These are phyloP conservation scores for Alcis repandata DNA, from an alignment of 2,888 invertebrate species.

Conservation along the genomic window DNA sequence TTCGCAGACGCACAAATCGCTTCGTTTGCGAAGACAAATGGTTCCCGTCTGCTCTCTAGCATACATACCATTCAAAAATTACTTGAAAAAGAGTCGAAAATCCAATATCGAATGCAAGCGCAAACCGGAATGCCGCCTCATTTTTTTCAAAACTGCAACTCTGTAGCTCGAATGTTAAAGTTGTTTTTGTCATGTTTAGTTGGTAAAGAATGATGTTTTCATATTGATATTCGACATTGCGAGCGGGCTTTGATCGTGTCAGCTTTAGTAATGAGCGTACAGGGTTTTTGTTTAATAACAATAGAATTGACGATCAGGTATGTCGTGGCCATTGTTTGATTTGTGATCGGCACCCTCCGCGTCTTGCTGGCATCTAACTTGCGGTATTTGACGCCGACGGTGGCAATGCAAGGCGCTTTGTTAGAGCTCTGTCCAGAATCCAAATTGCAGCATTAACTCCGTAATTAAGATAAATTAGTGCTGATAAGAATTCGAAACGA, in stretches of 20 bases:
- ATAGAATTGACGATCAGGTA: slow-evolving; percentile 71
- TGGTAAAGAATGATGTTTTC: slow-evolving; percentile 64
- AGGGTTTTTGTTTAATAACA: slow-evolving; percentile 68
- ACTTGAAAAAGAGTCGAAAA: slow-evolving; percentile 74
- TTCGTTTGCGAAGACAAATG: slow-evolving; percentile 85
- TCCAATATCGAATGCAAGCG: slow-evolving; percentile 68
- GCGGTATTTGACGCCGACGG: slow-evolving; percentile 82
- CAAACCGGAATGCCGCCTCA: slow-evolving; percentile 52
- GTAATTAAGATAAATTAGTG: slow-evolving; percentile 84
- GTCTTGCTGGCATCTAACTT: slow-evolving; percentile 66
- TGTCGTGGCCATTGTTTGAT: slow-evolving; percentile 80
- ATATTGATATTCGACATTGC: slow-evolving; percentile 60
- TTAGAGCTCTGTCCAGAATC: slow-evolving; percentile 72
- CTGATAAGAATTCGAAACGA: slow-evolving; percentile 72
- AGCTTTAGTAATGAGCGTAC: slow-evolving; percentile 60
- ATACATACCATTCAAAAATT: slow-evolving; percentile 77
- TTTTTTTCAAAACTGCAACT: slow-evolving; percentile 54
- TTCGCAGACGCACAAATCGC: slow-evolving; percentile 83
- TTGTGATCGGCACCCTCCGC: slow-evolving; percentile 66
- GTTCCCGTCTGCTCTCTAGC: slow-evolving; percentile 69
- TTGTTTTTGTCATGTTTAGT: slow-evolving; percentile 51
- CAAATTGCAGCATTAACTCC: slow-evolving; percentile 76
- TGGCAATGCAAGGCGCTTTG: slow-evolving; percentile 80
- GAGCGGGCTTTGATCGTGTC: slow-evolving; percentile 57
- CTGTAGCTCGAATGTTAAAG: slow-evolving; percentile 43